A percentile compares a stretch with the other conserved stretches of the same genome.
Evolutionary conservation across 2,113 vertebrate genomes (phyloP).

Genomic region (Symphodus melops): DNA sequence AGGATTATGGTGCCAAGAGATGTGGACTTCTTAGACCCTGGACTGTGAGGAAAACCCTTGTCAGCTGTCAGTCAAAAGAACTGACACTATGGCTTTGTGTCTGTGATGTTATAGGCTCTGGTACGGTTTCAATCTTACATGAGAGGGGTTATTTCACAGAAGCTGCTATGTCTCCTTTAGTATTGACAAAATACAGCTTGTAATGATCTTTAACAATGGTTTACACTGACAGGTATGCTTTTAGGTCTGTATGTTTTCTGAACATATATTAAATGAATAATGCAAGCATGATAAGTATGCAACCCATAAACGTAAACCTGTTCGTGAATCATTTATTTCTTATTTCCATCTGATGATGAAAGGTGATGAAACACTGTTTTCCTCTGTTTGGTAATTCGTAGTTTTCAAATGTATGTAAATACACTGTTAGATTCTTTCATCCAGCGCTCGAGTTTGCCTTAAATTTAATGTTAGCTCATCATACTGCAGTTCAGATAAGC

Average conservation of each 20-base stretch:
- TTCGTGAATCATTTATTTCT: not conserved
- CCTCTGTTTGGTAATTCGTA: constrained; percentile 10
- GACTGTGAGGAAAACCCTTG: constrained; percentile 51
- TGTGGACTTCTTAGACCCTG: constrained; percentile 57
- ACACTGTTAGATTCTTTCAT: constrained; percentile 19
- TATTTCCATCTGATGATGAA: not conserved
- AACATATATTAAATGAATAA: not conserved
- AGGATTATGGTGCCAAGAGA: constrained; percentile 54
- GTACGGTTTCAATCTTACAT: constrained; percentile 19
- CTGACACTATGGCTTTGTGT: constrained; percentile 18
- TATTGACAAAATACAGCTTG: constrained; percentile 15
- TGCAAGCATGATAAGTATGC: not conserved
- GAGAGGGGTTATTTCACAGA: constrained; percentile 9
- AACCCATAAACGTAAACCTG: not conserved
- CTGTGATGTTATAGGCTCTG: constrained; percentile 10
- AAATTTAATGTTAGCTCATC: constrained; percentile 41
- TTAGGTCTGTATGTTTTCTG: constrained; percentile 1
- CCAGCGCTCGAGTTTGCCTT: constrained; percentile 24
- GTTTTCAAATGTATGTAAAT: constrained; percentile 15
- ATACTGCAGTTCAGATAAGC: constrained; percentile 12
- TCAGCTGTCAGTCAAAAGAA: constrained; percentile 66
- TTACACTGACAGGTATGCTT: constrained; percentile 8
- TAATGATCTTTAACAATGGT: not conserved
- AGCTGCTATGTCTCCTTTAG: constrained; percentile 1
- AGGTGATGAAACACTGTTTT: not conserved